Conservation (phyloP, 1,140 invertebrate genomes). For the Anastatus disparis region DNA sequence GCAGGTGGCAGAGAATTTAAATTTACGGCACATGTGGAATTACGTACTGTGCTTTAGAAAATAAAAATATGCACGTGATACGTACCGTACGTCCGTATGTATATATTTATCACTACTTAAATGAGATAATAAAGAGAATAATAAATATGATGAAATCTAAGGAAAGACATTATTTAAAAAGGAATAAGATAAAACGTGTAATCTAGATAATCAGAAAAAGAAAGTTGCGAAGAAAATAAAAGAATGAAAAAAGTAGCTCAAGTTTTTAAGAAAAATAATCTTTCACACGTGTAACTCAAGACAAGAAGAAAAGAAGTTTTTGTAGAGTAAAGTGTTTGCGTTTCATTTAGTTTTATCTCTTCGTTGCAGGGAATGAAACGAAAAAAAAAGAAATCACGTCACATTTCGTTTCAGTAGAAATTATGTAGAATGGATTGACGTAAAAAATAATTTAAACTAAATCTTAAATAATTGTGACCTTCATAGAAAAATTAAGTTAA, state of each 20-base stretch:
- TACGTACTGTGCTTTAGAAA: conserved; percentile 6
- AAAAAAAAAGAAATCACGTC: conserved; percentile 7
- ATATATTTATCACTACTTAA: conserved; percentile 14
- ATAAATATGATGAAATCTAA: neutral
- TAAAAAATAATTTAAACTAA: neutral
- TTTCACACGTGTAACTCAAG: conserved; percentile 25
- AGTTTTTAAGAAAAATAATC: conserved; percentile 32
- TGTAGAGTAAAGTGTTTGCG: conserved; percentile 11
- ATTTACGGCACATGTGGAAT: conserved; percentile 6
- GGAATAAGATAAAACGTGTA: too few species aligned
- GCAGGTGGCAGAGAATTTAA: conserved; percentile 1
- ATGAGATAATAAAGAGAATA: neutral
- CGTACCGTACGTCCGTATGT: conserved; percentile 9
- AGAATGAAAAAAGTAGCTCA: neutral
- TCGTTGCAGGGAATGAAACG: neutral
- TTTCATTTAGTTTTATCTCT: conserved; percentile 12
- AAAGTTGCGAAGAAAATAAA: too few species aligned
- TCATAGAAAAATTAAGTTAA: neutral
- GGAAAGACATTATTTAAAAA: too few species aligned
- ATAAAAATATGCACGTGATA: conserved; percentile 6
- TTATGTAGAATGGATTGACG: neutral
- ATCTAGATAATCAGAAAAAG: too few species aligned
- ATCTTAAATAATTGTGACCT: neutral
- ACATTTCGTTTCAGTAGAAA: neutral
- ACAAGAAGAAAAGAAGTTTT: conserved; percentile 18